A percentile compares a stretch with the other conserved stretches of the same genome.
phyloP scores from a whole-genome alignment of 2,797 vertebrate species.

The Brachyalestes nurse region DNA sequence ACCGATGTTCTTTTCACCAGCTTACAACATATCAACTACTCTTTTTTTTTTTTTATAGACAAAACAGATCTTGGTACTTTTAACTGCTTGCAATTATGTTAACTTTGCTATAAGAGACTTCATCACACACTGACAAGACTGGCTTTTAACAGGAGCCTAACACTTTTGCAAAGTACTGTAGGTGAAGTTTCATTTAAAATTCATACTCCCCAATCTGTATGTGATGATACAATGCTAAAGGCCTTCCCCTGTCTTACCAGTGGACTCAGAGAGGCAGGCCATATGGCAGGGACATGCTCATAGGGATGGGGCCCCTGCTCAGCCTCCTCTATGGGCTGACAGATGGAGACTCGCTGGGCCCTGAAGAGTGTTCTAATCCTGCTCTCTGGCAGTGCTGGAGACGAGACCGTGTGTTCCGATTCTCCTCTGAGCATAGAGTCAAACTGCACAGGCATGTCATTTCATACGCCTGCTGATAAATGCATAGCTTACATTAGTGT shows the following conservation, averaged over 20 bases:
- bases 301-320: constrained; percentile 83
- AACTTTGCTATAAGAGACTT: no score
- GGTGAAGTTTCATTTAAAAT: not conserved
- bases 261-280: constrained; percentile 75
- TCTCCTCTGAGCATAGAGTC: constrained; percentile 14
- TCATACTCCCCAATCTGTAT: constrained; percentile 48
- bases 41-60: no score
- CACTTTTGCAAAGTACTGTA: no score
- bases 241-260: constrained; percentile 3
- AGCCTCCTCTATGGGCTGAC: constrained; percentile 81
- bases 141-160: no score
- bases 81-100: no score
- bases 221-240: constrained; percentile 2
- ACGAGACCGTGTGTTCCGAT: constrained; percentile 11
- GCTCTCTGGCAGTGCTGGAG: constrained; percentile 64
- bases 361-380: constrained; percentile 81
- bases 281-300: constrained; percentile 87
- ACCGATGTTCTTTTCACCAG: no score
- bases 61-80: no score
- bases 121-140: no score
- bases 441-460: constrained; percentile 26
- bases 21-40: no score
- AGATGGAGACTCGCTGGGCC: constrained; percentile 88
- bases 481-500: not conserved
- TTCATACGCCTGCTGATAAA: constrained; percentile 20